Evolutionary conservation across 2,888 invertebrate species (phyloP), one percentile per base, ranked within the genome.

Genomic region (Anodontia alba): DNA sequence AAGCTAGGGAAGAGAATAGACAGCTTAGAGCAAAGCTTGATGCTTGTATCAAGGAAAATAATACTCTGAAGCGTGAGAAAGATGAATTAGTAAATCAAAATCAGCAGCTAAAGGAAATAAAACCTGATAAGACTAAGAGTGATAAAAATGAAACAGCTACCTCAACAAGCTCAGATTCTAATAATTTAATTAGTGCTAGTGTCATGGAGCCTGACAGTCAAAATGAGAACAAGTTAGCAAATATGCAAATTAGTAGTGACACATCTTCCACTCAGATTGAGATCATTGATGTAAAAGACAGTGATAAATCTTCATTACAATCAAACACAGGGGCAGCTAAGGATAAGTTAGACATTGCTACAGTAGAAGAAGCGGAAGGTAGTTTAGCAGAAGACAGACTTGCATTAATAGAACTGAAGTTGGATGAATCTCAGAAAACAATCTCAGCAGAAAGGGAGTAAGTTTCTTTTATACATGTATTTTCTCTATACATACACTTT

Each of bases 1-100:
- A 97, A 93, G 97, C 98, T 0, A 95, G 98, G 51, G 98, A 99
- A 90, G 98, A 99, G 94, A 96, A 97, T 0, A 97, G 98, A 94
- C 96, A 97, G 88, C 94, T 98, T 3, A 96, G 97, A 90, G 96
- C 96, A 49, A 98, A 97, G 95, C 95, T 98, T 46, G 98, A 98
- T 92, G 95, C 89, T 5, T 83, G 90, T 12, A 90, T 91, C 1
- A 94, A 94, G 83, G 94, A 94, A 92, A 95, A 96, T 0, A 96
- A 96, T 79, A 95, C 96, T 0, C 95, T 96, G 74, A 97, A 97
- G 95, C 96, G 97, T 0, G 97, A 98, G 90, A 97, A 96, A 92
- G 96, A 96, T 89, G 97, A 97, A 87, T 94, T 97, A 23, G 97
- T 97, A 93, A 95, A 96, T 74, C 97, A 97, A 93, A 96, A 97